Conservation (phyloP, 2,113 vertebrate species). For the Brienomyrus brachyistius region DNA sequence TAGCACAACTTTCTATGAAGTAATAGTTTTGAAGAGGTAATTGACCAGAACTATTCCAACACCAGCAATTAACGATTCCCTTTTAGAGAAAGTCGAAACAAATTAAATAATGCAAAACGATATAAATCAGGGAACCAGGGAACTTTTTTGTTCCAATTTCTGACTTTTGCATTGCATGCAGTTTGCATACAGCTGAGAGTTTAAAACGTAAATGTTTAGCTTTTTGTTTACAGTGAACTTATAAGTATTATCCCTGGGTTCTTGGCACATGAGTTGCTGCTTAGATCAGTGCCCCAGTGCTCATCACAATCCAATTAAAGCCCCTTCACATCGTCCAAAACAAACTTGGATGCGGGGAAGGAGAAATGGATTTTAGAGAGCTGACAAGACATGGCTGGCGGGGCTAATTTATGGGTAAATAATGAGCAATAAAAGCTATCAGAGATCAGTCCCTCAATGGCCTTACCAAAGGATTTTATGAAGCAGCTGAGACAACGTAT, state of each 20-base stretch:
- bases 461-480: neutral
- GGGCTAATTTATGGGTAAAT: neutral
- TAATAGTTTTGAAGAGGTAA: neutral
- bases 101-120: neutral
- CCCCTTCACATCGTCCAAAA: conserved; percentile 20
- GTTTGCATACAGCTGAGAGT: neutral
- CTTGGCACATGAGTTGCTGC: neutral
- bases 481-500: neutral
- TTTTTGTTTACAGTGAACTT: neutral
- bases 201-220: neutral
- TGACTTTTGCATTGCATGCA: neutral
- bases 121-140: neutral
- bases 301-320: conserved; percentile 30
- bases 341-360: conserved; percentile 13
- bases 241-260: neutral
- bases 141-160: neutral
- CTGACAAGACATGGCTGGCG: neutral
- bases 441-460: neutral
- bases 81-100: neutral
- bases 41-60: neutral
- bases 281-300: conserved; percentile 15
- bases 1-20: neutral
- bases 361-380: neutral
- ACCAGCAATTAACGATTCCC: neutral
- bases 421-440: conserved; percentile 12